Base-by-base conservation (phyloP, 2,888 invertebrate genomes). In the Glomeris marginata region DNA sequence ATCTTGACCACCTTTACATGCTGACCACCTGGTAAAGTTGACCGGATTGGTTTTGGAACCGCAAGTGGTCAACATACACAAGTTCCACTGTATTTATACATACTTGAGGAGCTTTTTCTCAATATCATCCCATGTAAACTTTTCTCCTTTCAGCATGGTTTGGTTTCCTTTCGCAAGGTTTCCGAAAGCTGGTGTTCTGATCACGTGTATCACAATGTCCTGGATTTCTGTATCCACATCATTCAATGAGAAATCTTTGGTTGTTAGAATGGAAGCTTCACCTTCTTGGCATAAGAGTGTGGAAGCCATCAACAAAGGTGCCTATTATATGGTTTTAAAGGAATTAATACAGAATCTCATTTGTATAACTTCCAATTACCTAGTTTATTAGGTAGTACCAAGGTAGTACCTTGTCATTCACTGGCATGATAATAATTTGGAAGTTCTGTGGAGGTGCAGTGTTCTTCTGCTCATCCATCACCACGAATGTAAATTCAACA, bases 371-470 rank as follows among this genome's bases (percentile, higher is more conserved):
- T n/a, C n/a, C n/a, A n/a, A n/a, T n/a, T n/a, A n/a, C n/a, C n/a
- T n/a, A n/a, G n/a, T n/a, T n/a, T n/a, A n/a, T 20, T 2, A 43
- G 28, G 28, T 10, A 8, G 10, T 20, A 21, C 8, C 15, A 13
- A 46, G 35, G n/a, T n/a, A 18, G 35, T 52, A 55, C 55, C 50
- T 56, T 59, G 52, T 66, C 63, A 52, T 66, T 64, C 3, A 65
- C 64, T 8, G 66, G 64, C 22, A 64, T 58, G 6, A 67, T 60
- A 51, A 63, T 62, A 34, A 65, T 62, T 50, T 65, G 63, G 49
- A 65, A 63, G 4, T 61, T 57, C 51, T 65, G 64, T 33, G 61
- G 50, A 2, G 57, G 54, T 15, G 63, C 60, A 49, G 60, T 60
- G 55, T 64, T 64, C 13, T 60, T 61, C 45, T 61, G 60, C 11